phyloP scores from a whole-genome alignment of 2,888 invertebrate genomes.

The Aleiodes leptofemur region DNA sequence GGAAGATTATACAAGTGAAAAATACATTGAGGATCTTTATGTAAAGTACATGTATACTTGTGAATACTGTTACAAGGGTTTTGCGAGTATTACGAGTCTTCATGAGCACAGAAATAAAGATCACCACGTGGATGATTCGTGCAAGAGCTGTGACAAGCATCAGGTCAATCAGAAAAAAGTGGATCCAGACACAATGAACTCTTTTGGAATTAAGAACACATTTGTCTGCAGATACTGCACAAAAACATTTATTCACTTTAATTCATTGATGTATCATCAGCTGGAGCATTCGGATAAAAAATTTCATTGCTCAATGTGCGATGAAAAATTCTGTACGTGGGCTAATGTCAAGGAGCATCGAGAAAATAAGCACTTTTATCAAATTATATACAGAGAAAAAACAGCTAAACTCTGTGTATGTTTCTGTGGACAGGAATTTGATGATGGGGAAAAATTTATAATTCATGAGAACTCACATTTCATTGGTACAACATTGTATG shows the following conservation, averaged over 20 bases:
- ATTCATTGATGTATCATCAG: not conserved
- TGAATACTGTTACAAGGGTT: slow-evolving; percentile 13
- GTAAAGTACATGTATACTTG: not conserved
- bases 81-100: not conserved
- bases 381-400: slow-evolving; percentile 6
- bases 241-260: not conserved
- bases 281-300: not conserved
- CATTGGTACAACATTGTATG: too few relatives aligned
- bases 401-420: not conserved
- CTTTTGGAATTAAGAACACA: not conserved
- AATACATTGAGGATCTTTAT: not conserved
- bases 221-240: slow-evolving; percentile 23
- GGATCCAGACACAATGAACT: not conserved
- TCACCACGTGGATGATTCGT: not conserved
- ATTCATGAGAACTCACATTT: not conserved
- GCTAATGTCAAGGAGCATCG: slow-evolving; percentile 2
- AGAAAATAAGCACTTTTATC: slow-evolving; percentile 6
- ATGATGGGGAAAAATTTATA: not conserved
- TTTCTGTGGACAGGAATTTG: not conserved
- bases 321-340: not conserved
- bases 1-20: not conserved
- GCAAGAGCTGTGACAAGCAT: not conserved
- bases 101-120: slow-evolving; percentile 1
- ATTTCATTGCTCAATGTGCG: not conserved
- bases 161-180: not conserved